phyloP scores from a whole-genome alignment of 2,113 vertebrate genomes.

The Otocyon megalotis region DNA sequence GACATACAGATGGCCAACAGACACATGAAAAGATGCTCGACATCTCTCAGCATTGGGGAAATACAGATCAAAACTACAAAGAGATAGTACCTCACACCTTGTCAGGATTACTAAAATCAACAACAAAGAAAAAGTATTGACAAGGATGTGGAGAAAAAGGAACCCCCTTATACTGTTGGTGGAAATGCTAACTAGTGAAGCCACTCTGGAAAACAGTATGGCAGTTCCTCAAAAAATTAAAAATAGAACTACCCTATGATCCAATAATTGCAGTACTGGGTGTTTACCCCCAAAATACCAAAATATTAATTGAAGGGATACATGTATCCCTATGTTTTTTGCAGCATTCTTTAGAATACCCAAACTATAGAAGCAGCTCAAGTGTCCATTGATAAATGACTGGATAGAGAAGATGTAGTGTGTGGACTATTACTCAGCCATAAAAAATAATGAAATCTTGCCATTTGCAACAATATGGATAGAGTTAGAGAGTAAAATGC shows the following conservation, averaged over 20 bases:
- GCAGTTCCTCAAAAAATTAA: neutral
- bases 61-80: neutral
- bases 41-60: neutral
- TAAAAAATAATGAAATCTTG: neutral
- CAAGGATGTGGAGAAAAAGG: neutral
- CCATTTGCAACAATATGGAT: neutral
- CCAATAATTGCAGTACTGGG: neutral
- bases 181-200: neutral
- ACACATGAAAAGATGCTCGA: too few species aligned
- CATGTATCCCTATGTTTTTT: neutral
- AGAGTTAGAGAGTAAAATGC: neutral
- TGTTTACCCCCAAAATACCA: neutral
- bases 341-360: neutral
- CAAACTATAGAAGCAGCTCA: neutral
- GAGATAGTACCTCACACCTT: neutral
- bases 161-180: neutral
- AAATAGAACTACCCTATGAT: neutral
- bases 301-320: neutral
- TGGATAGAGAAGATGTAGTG: neutral
- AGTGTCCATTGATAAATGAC: neutral
- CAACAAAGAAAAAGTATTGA: neutral
- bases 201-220: neutral
- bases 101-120: neutral
- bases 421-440: neutral
- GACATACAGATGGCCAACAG: neutral